Conservation (phyloP, 1,140 invertebrate genomes). For the Lucilia sericata region DNA sequence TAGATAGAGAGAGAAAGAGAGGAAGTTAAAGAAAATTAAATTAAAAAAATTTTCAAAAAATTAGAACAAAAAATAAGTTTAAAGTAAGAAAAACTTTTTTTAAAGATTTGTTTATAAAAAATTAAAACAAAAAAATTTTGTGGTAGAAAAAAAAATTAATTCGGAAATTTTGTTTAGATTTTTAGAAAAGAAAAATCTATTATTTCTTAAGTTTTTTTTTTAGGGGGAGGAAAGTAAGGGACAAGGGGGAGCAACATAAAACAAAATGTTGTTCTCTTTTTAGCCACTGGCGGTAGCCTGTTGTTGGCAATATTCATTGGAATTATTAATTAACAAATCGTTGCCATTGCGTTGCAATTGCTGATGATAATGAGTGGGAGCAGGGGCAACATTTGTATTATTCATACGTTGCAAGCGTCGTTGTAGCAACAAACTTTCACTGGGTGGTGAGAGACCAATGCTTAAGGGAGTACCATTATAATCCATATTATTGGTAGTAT, state of each 20-base stretch:
- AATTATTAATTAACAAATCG: constrained; percentile 20
- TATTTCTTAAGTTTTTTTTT: background rate
- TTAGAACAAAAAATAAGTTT: background rate
- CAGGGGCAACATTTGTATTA: background rate
- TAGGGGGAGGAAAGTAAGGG: background rate
- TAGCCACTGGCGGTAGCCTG: constrained; percentile 64
- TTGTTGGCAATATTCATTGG: constrained; percentile 46
- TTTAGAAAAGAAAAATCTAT: background rate
- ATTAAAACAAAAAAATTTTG: background rate
- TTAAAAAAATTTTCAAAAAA: constrained; percentile 8
- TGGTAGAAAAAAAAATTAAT: background rate
- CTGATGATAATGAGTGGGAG: background rate
- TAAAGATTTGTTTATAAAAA: background rate
- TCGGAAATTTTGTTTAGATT: background rate
- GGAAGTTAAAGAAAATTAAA: background rate
- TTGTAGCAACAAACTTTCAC: constrained; percentile 84
- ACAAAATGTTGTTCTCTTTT: background rate
- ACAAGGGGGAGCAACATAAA: too few relatives aligned
- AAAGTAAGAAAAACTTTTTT: constrained; percentile 9
- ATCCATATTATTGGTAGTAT: background rate
- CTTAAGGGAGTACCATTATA: constrained; percentile 54
- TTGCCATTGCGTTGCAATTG: constrained; percentile 23
- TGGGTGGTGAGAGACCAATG: constrained; percentile 86
- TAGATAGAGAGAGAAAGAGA: background rate
- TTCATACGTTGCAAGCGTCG: constrained; percentile 68